Conservation (phyloP, 2,113 vertebrate species). For the Rana temporaria region DNA sequence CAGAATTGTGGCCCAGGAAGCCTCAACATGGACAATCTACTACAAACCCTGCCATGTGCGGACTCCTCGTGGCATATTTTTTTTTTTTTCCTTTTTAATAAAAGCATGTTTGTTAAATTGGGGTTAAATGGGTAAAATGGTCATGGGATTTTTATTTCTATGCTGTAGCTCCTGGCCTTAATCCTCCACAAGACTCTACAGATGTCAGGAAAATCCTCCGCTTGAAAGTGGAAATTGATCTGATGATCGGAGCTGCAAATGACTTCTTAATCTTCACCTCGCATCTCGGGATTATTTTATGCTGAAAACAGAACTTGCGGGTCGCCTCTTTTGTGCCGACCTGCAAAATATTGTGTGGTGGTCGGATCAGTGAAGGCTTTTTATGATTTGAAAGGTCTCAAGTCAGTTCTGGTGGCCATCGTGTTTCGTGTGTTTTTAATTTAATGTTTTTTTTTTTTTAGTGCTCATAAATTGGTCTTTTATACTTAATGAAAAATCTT, state of each 20-base stretch:
- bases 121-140: constrained; percentile 8
- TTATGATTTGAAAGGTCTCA: background rate
- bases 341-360: background rate
- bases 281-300: background rate
- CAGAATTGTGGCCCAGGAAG: too few relatives aligned
- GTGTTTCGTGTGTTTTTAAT: too few relatives aligned
- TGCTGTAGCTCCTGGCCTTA: constrained; percentile 25
- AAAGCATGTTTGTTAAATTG: background rate
- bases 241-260: constrained; percentile 52
- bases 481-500: too few relatives aligned
- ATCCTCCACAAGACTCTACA: constrained; percentile 50
- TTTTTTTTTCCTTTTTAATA: background rate
- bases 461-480: too few relatives aligned
- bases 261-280: constrained; percentile 52
- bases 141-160: constrained; percentile 8
- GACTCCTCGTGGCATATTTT: too few relatives aligned
- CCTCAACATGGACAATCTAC: too few relatives aligned
- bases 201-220: constrained; percentile 54
- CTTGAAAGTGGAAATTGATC: constrained; percentile 55
- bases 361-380: background rate
- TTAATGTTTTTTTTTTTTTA: too few relatives aligned
- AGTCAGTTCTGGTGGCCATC: too few relatives aligned
- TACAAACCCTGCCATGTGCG: too few relatives aligned
- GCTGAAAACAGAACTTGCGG: background rate
- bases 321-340: background rate